Percentiles rank a stretch among this genome's conserved stretches.
phyloP scores from a whole-genome alignment of 2,888 invertebrate genomes.

The Glyphotaelius pellucidus region DNA sequence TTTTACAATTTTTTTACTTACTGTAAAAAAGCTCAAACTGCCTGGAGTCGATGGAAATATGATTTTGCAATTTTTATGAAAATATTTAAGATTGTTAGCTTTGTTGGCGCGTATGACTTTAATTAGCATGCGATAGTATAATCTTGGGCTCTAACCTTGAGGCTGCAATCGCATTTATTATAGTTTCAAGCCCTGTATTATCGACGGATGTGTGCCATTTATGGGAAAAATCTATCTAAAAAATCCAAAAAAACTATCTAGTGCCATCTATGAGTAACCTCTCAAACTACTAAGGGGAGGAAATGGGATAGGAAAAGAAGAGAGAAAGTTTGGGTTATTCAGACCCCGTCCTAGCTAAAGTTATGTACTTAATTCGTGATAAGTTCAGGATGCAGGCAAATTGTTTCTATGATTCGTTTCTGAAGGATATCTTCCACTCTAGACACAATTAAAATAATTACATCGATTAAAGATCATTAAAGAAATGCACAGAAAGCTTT shows the following conservation, averaged over 20 bases:
- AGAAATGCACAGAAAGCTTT: not conserved
- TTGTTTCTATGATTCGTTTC: not conserved
- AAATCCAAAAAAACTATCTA: too few relatives aligned
- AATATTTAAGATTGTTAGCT: not conserved
- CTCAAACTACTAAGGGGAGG: too few relatives aligned
- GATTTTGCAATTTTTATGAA: not conserved
- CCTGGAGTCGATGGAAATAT: too few relatives aligned
- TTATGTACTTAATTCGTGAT: not conserved
- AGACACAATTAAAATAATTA: not conserved
- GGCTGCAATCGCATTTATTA: too few relatives aligned
- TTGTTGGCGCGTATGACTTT: too few relatives aligned
- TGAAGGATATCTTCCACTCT: not conserved
- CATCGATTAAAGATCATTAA: not conserved
- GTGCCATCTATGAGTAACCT: too few relatives aligned
- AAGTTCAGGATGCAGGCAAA: not conserved
- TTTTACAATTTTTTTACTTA: not conserved
- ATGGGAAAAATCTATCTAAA: too few relatives aligned
- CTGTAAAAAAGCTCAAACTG: not conserved
- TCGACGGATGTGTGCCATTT: too few relatives aligned
- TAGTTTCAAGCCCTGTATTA: too few relatives aligned
- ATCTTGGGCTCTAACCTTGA: too few relatives aligned
- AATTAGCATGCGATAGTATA: too few relatives aligned
- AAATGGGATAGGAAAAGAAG: not conserved
- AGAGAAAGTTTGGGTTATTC: not conserved
- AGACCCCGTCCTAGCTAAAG: not conserved